phyloP scores from a whole-genome alignment of 2,888 invertebrate species.

The Agriopis marginaria region DNA sequence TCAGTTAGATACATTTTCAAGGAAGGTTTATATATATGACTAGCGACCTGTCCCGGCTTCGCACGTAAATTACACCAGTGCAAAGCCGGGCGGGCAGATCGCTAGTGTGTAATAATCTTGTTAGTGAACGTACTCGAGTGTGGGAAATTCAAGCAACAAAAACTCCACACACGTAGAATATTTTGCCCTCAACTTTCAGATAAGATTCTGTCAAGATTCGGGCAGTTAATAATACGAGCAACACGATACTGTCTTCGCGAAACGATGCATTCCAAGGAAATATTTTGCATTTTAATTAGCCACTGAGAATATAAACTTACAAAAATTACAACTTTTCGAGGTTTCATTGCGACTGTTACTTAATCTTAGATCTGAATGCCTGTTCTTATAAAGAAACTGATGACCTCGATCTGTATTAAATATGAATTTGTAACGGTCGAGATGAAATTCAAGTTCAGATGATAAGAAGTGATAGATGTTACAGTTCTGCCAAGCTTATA shows the following conservation, averaged over 20 bases:
- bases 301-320: conserved; percentile 4
- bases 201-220: conserved; percentile 59
- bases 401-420: conserved; percentile 37
- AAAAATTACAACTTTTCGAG: conserved; percentile 30
- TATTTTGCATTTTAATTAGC: conserved; percentile 34
- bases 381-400: conserved; percentile 13
- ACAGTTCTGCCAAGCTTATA: conserved; percentile 16
- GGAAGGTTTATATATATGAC: no score
- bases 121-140: neutral
- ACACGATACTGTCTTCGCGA: conserved; percentile 43
- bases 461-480: conserved; percentile 22
- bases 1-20: no score
- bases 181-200: conserved; percentile 47
- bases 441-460: conserved; percentile 22
- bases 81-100: no score
- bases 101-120: no score
- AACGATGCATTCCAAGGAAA: conserved; percentile 34
- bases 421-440: conserved; percentile 26
- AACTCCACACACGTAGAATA: neutral
- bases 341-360: conserved; percentile 1
- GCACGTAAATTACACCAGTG: no score
- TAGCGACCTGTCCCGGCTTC: no score
- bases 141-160: conserved; percentile 1
- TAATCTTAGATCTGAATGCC: conserved; percentile 16
- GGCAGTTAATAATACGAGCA: conserved; percentile 57